Evolutionary conservation across 2,888 invertebrate genomes (phyloP).

Genomic region (Drosophila melanocephala): DNA sequence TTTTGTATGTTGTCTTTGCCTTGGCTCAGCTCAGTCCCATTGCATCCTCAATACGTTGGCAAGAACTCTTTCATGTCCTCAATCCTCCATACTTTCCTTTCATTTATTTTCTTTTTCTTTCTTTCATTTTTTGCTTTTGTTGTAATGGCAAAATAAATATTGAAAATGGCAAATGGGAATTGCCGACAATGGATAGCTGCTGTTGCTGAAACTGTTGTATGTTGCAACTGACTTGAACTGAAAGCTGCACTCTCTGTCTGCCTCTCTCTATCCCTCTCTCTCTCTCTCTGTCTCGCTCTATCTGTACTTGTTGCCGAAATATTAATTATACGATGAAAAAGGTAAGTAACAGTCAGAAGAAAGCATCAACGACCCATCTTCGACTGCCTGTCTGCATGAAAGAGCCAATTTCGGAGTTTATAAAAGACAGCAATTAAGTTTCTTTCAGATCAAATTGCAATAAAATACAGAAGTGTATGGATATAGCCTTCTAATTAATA

Average conservation of each 20-base stretch:
- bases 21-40: slow-evolving; percentile 32
- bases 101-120: slow-evolving; percentile 6
- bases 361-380: not conserved
- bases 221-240: slow-evolving; percentile 20
- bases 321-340: not conserved
- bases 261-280: not conserved
- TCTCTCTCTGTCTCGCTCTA: not conserved
- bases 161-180: slow-evolving; percentile 78
- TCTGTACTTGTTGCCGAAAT: not conserved
- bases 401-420: not conserved
- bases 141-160: slow-evolving; percentile 73
- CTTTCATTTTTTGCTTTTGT: slow-evolving; percentile 18
- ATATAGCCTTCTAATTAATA: not conserved
- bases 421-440: not conserved
- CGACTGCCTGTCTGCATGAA: no score
- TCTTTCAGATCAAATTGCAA: not conserved
- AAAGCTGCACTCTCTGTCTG: slow-evolving; percentile 2
- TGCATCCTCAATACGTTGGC: slow-evolving; percentile 48
- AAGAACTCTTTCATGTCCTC: slow-evolving; percentile 11
- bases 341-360: not conserved
- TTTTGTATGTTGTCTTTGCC: slow-evolving; percentile 46
- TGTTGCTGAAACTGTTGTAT: not conserved
- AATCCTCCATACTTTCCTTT: slow-evolving; percentile 3
- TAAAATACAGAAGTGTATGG: no score
- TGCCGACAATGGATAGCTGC: slow-evolving; percentile 64